Conservation (phyloP, 1,140 invertebrate species). For the Choristoneura fumiferana region DNA sequence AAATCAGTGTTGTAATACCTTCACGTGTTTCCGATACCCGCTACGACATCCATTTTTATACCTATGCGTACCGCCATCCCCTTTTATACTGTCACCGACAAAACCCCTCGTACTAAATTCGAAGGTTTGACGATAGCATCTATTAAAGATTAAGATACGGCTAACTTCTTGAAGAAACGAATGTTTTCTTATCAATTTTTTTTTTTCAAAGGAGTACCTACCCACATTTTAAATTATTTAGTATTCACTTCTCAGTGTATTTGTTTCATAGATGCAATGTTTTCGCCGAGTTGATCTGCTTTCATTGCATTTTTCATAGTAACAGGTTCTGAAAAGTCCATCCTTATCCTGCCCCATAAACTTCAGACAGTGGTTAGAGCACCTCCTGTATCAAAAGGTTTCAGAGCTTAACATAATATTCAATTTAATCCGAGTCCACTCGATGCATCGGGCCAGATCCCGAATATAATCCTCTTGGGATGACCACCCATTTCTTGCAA, state of each 20-base stretch:
- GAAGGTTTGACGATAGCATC: neutral
- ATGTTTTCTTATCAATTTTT: neutral
- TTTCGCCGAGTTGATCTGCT: too few relatives aligned
- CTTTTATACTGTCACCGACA: neutral
- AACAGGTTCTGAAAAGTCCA: too few relatives aligned
- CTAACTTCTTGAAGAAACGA: neutral
- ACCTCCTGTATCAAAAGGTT: slow-evolving; percentile 1
- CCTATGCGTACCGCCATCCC: neutral
- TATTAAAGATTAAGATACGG: slow-evolving; percentile 12
- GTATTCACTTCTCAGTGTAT: too few relatives aligned
- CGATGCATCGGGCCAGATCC: slow-evolving; percentile 12
- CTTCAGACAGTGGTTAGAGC: too few relatives aligned
- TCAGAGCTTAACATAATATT: slow-evolving; percentile 10
- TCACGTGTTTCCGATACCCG: too few relatives aligned
- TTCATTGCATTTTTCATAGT: too few relatives aligned
- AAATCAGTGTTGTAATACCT: too few relatives aligned
- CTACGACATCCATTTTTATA: neutral
- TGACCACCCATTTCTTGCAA: neutral
- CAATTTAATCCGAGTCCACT: slow-evolving; percentile 11
- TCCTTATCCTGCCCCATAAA: too few relatives aligned
- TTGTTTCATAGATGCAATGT: too few relatives aligned
- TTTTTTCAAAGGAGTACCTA: too few relatives aligned
- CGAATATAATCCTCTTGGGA: slow-evolving; percentile 9
- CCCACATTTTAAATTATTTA: too few relatives aligned
- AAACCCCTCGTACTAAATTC: slow-evolving; percentile 3